Evolutionary conservation across 2,888 invertebrate genomes (phyloP), one percentile per base, ranked within the genome.

Genomic region (Nasonovia ribisnigri): DNA sequence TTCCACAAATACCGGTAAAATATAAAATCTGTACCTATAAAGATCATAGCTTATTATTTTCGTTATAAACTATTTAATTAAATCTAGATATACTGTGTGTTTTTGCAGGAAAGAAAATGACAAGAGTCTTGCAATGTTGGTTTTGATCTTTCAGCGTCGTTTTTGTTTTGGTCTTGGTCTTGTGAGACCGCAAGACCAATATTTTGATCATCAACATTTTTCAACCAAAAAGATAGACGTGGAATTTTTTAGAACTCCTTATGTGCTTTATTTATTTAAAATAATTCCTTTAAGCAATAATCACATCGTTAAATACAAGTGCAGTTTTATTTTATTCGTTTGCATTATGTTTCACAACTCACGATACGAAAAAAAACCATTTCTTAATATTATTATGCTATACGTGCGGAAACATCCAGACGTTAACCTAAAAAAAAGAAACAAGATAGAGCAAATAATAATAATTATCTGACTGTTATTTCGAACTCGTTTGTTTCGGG

Each of bases 381-480:
- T 77, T 36, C 8, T 77, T 36, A 77, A 20, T 77, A 77, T 36
- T 46, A n/a, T 6, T 36, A 36, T 77, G 20, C 36, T 77, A 77
- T 2, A 36, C 20, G 20, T 16, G 20, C 4, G 6, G 16, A 77
- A 67, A 67, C 67, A 67, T 67, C 29, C 13, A n/a, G n/a, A n/a
- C n/a, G 67, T 16, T 16, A 36, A 67, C 16, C n/a, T 16, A n/a
- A 46, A 87, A 24, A 84, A 84, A n/a, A 24, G 4, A 88, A 88
- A 46, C 24, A 29, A 43, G n/a, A 84, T 84, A 84, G 36, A 57
- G 60, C 43, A 10, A 54, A 91, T 91, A 91, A 91, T 54, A 54
- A 91, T 91, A 84, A 91, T 84, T 91, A 84, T 84, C 84, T 91
- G 84, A 57, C 43, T 29, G 84, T 57, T 91, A 91, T 84, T 91